Evolutionary conservation across 2,113 vertebrate genomes (phyloP).

Genomic region (Chroicocephalus ridibundus): DNA sequence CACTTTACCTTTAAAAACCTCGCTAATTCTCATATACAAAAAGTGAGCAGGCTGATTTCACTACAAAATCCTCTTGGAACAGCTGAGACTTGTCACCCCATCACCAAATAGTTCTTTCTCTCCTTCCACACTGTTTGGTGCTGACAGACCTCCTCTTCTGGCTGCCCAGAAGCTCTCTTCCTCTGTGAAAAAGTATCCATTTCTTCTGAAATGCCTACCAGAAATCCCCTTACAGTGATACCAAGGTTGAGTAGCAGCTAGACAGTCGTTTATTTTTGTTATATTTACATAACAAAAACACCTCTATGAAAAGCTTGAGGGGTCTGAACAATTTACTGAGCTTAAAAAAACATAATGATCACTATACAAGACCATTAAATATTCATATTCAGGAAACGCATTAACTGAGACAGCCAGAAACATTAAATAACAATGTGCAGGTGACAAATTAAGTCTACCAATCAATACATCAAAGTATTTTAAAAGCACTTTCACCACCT

Average conservation of each 20-base stretch:
- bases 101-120: neutral
- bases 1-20: neutral
- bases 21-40: neutral
- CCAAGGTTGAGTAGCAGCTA: neutral
- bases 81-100: neutral
- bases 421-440: conserved; percentile 54
- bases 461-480: conserved; percentile 56
- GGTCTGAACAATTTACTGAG: conserved; percentile 14
- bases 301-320: neutral
- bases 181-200: neutral
- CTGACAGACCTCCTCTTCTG: neutral
- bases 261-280: neutral
- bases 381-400: conserved; percentile 35
- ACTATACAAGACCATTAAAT: conserved; percentile 21
- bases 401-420: conserved; percentile 38
- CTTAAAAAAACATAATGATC: conserved; percentile 34
- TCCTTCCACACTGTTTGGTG: neutral
- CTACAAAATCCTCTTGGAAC: neutral
- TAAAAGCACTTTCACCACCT: conserved; percentile 39
- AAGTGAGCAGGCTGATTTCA: neutral
- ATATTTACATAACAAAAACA: neutral
- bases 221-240: neutral
- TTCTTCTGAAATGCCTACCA: neutral
- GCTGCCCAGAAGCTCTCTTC: neutral
- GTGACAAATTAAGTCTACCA: conserved; percentile 52